Percentiles rank a stretch among this genome's conserved stretches.
Evolutionary conservation across 2,888 invertebrate species (phyloP).

Genomic region (Halictus ligatus): DNA sequence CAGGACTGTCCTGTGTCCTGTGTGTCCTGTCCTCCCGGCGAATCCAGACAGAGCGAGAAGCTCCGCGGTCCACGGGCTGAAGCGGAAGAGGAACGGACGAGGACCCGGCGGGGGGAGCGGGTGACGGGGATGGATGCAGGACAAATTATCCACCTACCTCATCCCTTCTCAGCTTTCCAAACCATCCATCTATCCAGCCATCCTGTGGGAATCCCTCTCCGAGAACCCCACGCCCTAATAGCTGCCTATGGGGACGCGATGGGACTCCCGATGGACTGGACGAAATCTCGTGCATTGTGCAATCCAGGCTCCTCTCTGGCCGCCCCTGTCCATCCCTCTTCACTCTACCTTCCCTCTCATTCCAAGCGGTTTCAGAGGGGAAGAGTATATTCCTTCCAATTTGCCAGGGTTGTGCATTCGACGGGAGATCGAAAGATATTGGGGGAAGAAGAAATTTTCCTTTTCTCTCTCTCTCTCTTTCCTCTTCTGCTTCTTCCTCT

Average conservation of each 20-base stretch:
- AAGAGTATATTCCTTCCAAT: slow-evolving; percentile 70
- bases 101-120: slow-evolving; percentile 26
- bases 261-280: slow-evolving; percentile 77
- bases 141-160: slow-evolving; percentile 78
- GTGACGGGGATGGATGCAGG: slow-evolving; percentile 68
- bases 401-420: slow-evolving; percentile 74
- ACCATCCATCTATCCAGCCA: slow-evolving; percentile 64
- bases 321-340: slow-evolving; percentile 38
- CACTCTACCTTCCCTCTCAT: slow-evolving; percentile 35
- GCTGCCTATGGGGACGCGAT: slow-evolving; percentile 76
- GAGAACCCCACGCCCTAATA: slow-evolving; percentile 73
- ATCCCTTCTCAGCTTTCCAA: slow-evolving; percentile 62
- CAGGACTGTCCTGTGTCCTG: slow-evolving; percentile 55
- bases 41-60: slow-evolving; percentile 16
- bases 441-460: slow-evolving; percentile 67
- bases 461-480: not conserved
- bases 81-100: slow-evolving; percentile 15
- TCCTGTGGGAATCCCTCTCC: slow-evolving; percentile 64
- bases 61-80: not conserved
- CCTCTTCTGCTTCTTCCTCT: not conserved
- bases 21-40: slow-evolving; percentile 38
- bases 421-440: slow-evolving; percentile 71
- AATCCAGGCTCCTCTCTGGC: slow-evolving; percentile 53
- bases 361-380: slow-evolving; percentile 25
- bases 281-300: slow-evolving; percentile 79